Conservation (phyloP, 2,797 vertebrate species). For the Lateolabrax maculatus region DNA sequence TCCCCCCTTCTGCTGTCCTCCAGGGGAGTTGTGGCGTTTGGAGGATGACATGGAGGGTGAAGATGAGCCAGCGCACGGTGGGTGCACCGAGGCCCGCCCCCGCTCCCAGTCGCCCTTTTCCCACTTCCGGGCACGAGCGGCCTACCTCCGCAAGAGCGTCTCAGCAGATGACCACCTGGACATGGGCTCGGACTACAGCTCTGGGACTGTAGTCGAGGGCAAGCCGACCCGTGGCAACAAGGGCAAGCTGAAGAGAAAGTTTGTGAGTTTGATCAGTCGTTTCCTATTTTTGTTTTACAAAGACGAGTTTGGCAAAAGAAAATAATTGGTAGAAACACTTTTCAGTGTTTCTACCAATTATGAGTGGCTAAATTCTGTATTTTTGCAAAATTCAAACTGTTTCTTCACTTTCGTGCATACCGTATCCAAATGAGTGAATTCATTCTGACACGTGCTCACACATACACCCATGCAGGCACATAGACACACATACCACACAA, state of each 20-base stretch:
- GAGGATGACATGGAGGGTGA: constrained; percentile 87
- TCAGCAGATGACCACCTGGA: constrained; percentile 92
- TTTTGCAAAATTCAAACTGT: not conserved
- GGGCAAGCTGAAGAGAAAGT: constrained; percentile 92
- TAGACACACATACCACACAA: constrained; percentile 1
- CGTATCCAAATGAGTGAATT: not conserved
- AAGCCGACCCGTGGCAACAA: constrained; percentile 73
- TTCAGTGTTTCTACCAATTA: not conserved
- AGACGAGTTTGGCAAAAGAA: not conserved
- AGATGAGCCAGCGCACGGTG: constrained; percentile 51
- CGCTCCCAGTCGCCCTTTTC: constrained; percentile 88
- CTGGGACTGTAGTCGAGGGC: constrained; percentile 61
- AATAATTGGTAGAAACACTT: not conserved
- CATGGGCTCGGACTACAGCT: constrained; percentile 76
- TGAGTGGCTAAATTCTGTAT: not conserved
- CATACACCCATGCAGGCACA: not conserved
- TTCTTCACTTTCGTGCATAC: not conserved
- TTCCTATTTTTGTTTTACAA: not conserved
- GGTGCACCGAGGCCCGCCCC: constrained; percentile 63
- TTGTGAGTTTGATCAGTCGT: constrained; percentile 85
- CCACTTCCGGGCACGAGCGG: constrained; percentile 86
- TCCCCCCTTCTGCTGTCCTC: not conserved
- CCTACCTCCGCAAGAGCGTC: constrained; percentile 92
- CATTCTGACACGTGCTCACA: not conserved
- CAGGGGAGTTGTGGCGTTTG: constrained; percentile 90